A percentile compares a stretch with the other conserved stretches of the same genome.
Evolutionary conservation across 1,140 invertebrate species (phyloP).

Genomic region (Lucilia cuprina): DNA sequence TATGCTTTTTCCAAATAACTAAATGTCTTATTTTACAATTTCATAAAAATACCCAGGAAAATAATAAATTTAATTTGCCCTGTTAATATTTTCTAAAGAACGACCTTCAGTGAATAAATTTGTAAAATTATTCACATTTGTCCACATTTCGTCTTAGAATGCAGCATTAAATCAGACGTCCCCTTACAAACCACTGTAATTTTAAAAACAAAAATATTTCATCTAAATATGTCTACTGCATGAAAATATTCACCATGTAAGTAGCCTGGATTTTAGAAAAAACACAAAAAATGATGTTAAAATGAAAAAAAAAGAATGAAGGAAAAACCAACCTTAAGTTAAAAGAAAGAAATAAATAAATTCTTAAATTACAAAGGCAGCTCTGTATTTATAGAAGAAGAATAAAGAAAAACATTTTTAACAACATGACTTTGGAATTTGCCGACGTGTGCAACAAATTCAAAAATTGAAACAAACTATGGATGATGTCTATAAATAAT

Average conservation of each 20-base stretch:
- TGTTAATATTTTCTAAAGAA: no score
- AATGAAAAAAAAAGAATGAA: background rate
- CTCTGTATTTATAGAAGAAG: no score
- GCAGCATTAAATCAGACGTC: no score
- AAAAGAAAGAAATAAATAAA: background rate
- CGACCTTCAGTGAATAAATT: no score
- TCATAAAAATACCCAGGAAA: no score
- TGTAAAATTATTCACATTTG: no score
- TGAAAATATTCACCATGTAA: background rate
- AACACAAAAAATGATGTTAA: background rate
- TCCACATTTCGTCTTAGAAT: no score
- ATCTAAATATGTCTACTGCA: background rate
- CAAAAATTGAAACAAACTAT: background rate
- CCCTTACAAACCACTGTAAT: background rate
- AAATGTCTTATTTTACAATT: no score
- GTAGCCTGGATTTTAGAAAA: background rate
- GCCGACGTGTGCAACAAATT: conserved; percentile 10
- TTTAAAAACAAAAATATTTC: background rate
- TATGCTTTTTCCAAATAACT: no score
- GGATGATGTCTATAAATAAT: background rate
- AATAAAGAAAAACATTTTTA: background rate
- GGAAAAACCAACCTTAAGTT: background rate
- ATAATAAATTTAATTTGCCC: no score
- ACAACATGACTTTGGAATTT: conserved; percentile 9
- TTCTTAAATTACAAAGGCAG: background rate